Base-by-base conservation (phyloP, 2,888 invertebrate genomes). In the Eupithecia exiguata region DNA sequence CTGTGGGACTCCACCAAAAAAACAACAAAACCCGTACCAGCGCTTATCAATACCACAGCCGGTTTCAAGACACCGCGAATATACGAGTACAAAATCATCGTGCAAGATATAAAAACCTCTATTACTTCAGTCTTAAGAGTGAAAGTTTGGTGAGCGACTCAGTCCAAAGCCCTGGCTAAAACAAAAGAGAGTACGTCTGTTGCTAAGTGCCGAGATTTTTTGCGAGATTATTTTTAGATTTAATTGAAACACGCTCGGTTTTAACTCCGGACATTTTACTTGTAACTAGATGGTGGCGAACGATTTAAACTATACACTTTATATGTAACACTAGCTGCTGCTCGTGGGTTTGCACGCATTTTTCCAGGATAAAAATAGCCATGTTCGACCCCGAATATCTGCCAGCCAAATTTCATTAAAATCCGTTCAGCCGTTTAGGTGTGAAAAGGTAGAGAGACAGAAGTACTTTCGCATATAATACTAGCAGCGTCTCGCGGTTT, bases 171-270 rank as follows among this genome's bases (percentile, higher is more conserved):
- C 86, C 88, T 84, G 81, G 83, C 81, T 84, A 82, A 87, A 84
- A 86, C 85, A 86, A 85, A 87, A 86, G 88, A 86, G 87, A 85
- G 84, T 85, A 81, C 80, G 79, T 84, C 87, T 86, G 90, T 90
- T 89, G 86, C 89, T 87, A 89, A 84, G 89, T 86, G 77, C 74
- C n/a, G 38, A 43, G 18, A 21, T 53, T 74, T 63, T 68, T 70
- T 74, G 68, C 67, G 73, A 36, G 66, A 67, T 58, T 70, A 68
- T 74, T 68, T 53, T 49, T 68, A 74, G 58, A 66, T 18, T 58
- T 66, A 30, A 66, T 65, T 65, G 65, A 65, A 65, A 62, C 62
- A 62, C 30, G 62, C 18, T n/a, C 38, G 21, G 36, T 38, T 65
- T 38, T 38, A 35, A 35, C 63, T 65, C 18, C 10, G 62, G 62